Percentiles rank a stretch among this genome's conserved stretches.
Evolutionary conservation across 2,888 invertebrate genomes (phyloP).

Genomic region (Schrankia costaestrigalis): DNA sequence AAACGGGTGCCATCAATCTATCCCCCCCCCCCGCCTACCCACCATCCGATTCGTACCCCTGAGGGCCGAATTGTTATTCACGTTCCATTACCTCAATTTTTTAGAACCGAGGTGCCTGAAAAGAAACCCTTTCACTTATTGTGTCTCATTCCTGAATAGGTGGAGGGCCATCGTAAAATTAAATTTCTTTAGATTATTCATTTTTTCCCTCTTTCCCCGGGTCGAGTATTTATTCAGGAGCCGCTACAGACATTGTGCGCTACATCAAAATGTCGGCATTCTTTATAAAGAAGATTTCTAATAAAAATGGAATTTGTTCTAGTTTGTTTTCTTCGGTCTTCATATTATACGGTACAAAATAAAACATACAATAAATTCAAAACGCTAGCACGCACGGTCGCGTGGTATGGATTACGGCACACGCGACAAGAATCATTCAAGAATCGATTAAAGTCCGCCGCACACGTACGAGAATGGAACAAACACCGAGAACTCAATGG

Average conservation of each 20-base stretch:
- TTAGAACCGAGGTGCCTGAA: conserved; percentile 72
- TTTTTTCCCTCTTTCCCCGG: conserved; percentile 37
- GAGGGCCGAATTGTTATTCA: conserved; percentile 76
- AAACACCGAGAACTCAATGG: conserved; percentile 62
- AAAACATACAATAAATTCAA: conserved; percentile 38
- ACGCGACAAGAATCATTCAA: conserved; percentile 57
- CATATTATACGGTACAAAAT: conserved; percentile 10
- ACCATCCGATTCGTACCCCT: conserved; percentile 39
- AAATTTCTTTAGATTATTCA: conserved; percentile 64
- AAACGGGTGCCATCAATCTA: conserved; percentile 78
- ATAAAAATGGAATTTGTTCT: conserved; percentile 4
- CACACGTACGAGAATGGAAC: conserved; percentile 63
- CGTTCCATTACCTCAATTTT: conserved; percentile 80
- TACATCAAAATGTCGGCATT: conserved; percentile 23
- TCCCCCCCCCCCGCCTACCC: conserved; percentile 43
- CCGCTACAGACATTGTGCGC: conserved; percentile 33
- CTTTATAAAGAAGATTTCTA: conserved; percentile 19
- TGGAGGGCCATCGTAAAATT: conserved; percentile 63
- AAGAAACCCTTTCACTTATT: conserved; percentile 77
- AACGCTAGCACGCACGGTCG: conserved; percentile 35
- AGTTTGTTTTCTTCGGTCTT: conserved; percentile 4
- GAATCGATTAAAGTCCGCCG: conserved; percentile 63
- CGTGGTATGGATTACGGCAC: conserved; percentile 33
- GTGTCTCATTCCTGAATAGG: conserved; percentile 69
- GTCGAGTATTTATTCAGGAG: conserved; percentile 34